phyloP scores from a whole-genome alignment of 2,888 invertebrate genomes.

The Branchipolynoe longqiensis region DNA sequence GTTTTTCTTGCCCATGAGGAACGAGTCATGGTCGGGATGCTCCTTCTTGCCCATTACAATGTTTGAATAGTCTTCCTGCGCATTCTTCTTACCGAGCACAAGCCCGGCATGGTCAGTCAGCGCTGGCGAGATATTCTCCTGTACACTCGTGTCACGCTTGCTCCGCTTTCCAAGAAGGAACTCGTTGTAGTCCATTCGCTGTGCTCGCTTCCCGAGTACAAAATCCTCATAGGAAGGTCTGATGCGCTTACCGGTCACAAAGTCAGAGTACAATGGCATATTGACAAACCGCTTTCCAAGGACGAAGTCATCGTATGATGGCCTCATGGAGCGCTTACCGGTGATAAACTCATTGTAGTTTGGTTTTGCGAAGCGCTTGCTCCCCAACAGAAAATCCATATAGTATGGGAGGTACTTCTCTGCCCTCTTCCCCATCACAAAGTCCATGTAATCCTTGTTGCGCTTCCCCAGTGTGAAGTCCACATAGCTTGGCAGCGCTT shows the following conservation, averaged over 20 bases:
- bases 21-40: no score
- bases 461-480: slow-evolving; percentile 27
- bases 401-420: slow-evolving; percentile 30
- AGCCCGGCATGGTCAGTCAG: slow-evolving; percentile 16
- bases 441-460: slow-evolving; percentile 40
- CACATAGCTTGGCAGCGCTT: slow-evolving; percentile 10
- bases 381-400: slow-evolving; percentile 54
- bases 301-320: slow-evolving; percentile 52
- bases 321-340: slow-evolving; percentile 37
- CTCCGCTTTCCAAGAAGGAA: slow-evolving; percentile 39
- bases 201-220: slow-evolving; percentile 32
- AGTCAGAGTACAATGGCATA: not conserved
- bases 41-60: slow-evolving; percentile 33
- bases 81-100: slow-evolving; percentile 8
- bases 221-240: slow-evolving; percentile 46
- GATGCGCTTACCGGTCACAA: not conserved
- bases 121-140: slow-evolving; percentile 10
- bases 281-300: slow-evolving; percentile 35
- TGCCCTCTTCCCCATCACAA: slow-evolving; percentile 33
- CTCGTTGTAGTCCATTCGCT: slow-evolving; percentile 12
- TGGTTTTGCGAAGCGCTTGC: slow-evolving; percentile 43
- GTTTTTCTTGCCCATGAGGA: no score
- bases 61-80: slow-evolving; percentile 13
- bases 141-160: slow-evolving; percentile 15
- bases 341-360: slow-evolving; percentile 33